Conservation (phyloP, 1,140 invertebrate genomes). For the Neodiprion fabricii region DNA sequence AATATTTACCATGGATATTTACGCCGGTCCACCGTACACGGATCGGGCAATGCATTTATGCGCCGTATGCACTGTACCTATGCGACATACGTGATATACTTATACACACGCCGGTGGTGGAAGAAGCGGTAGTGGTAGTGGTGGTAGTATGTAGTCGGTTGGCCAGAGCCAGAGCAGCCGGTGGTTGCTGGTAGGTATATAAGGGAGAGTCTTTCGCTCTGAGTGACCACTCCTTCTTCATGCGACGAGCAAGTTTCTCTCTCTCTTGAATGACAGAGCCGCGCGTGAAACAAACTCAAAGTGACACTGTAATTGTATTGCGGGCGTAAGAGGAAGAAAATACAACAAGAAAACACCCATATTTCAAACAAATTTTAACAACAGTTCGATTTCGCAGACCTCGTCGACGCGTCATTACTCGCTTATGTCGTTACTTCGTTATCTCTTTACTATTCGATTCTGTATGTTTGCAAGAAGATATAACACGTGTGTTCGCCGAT, state of each 20-base stretch:
- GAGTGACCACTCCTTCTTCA: constrained; percentile 9
- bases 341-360: too few relatives aligned
- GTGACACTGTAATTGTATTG: too few relatives aligned
- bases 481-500: too few relatives aligned
- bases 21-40: too few relatives aligned
- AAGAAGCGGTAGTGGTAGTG: constrained; percentile 25
- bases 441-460: too few relatives aligned
- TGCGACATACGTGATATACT: background rate
- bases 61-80: background rate
- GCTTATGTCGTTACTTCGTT: too few relatives aligned
- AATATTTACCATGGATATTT: background rate
- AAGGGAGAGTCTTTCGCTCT: constrained; percentile 37
- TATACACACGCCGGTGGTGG: constrained; percentile 29
- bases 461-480: too few relatives aligned
- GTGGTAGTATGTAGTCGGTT: background rate
- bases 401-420: too few relatives aligned
- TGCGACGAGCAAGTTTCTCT: background rate
- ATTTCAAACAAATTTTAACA: too few relatives aligned
- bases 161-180: constrained; percentile 8
- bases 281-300: too few relatives aligned
- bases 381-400: too few relatives aligned
- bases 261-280: background rate
- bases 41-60: background rate
- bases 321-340: too few relatives aligned
- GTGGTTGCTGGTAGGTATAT: constrained; percentile 41